Base-by-base conservation (phyloP, 2,113 vertebrate species). In the Brachionichthys hirsutus region DNA sequence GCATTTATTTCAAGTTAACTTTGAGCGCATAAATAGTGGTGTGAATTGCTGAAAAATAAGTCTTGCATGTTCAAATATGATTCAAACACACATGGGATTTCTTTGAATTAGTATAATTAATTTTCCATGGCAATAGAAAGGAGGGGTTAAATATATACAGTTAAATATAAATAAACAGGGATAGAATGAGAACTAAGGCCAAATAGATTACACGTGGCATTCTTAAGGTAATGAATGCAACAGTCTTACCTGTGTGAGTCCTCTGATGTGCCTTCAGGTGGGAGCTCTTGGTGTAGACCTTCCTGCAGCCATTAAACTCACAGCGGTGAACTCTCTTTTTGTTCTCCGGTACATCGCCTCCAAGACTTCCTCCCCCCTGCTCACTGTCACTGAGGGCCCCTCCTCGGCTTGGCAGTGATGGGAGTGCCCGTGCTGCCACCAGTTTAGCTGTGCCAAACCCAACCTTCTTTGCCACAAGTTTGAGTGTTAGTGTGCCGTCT, bases 241-340 rank as follows among this genome's bases (percentile, higher is more conserved):
- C 24, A 30, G 4, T 60, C 83, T 69, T 92, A 98, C 96, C 97
- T 94, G 97, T 99, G 89, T 98, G 96, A 85, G 97, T 99, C 90
- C 97, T 95, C 93, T 98, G 97, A 88, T 99, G 97, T 58, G 97
- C 97, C 92, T 99, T 99, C 90, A 99, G 90, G 86, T 98, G 96
- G 75, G 96, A 98, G 83, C 97, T 99, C 92, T 99, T 98, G 90
- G 96, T 99, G 89, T 99, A 98, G 88, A 99, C 97, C 89, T 99
- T 99, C 77, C 97, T 93, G 88, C 97, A 99, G 84, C 96, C 97
- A 60, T 98, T 98, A 85, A 99, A 99, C 61, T 98, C 95, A 83
- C 97, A 99, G 76, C 96, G 93, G 77, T 98, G 97, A 75, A 99
- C 95, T 67, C 97, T 94, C 92, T 98, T 98, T 92, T 98, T 98